phyloP scores from a whole-genome alignment of 2,797 vertebrate species.

The Sciurus carolinensis region DNA sequence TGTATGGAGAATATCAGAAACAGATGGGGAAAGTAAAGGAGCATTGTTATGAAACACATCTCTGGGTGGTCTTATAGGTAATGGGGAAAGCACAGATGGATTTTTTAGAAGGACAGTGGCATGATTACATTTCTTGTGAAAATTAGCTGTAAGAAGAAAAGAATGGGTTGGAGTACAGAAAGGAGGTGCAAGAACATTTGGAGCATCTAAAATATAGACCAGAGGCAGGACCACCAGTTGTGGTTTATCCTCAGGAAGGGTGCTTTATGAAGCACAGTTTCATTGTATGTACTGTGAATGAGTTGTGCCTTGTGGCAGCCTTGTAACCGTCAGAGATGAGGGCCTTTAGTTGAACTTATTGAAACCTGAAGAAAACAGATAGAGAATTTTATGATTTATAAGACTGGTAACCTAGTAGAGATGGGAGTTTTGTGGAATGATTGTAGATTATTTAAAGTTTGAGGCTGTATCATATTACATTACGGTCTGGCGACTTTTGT shows the following conservation, averaged over 20 bases:
- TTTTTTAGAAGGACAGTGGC: not conserved
- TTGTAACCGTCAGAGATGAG: not conserved
- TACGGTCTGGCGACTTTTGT: not conserved
- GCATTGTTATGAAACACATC: not conserved
- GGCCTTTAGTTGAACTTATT: not conserved
- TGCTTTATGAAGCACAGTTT: not conserved
- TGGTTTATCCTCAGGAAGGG: not conserved
- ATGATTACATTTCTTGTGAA: constrained; percentile 42
- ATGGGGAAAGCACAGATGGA: not conserved
- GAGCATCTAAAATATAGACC: not conserved
- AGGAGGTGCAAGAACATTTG: not conserved
- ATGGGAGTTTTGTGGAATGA: not conserved
- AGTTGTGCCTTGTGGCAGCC: not conserved
- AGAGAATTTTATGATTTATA: constrained; percentile 41
- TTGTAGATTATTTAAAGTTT: constrained; percentile 14
- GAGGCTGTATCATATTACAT: not conserved
- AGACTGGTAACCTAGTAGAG: not conserved
- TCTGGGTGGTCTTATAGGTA: not conserved
- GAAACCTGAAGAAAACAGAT: not conserved
- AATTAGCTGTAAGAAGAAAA: not conserved
- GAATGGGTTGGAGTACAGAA: not conserved
- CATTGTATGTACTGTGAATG: not conserved
- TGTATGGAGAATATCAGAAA: not conserved
- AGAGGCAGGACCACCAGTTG: not conserved
- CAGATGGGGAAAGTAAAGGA: not conserved